Percentiles rank a stretch among this genome's conserved stretches.
These are phyloP conservation scores for Aphidius gifuensis DNA, from an alignment of 1,140 invertebrate genomes.

Conservation along the genomic window DNA sequence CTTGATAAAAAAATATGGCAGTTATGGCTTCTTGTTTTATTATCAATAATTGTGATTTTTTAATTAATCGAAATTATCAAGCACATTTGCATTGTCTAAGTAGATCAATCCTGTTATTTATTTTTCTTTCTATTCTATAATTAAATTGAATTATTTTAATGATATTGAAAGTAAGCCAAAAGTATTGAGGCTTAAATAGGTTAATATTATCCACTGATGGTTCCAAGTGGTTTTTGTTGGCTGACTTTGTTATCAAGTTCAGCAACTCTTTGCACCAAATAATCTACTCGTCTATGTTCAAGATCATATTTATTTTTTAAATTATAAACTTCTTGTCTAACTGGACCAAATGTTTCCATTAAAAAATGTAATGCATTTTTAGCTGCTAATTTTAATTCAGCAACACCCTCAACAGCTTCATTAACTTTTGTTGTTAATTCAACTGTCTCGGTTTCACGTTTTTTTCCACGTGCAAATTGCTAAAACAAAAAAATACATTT, in stretches of 20 bases:
- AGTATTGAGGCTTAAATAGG: too few relatives aligned
- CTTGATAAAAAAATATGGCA: too few relatives aligned
- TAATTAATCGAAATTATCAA: too few relatives aligned
- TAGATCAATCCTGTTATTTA: too few relatives aligned
- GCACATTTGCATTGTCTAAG: too few relatives aligned
- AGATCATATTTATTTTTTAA: conserved; percentile 47
- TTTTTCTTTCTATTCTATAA: too few relatives aligned
- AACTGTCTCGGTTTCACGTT: conserved; percentile 42
- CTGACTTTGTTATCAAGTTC: conserved; percentile 47
- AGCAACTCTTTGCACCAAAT: conserved; percentile 42
- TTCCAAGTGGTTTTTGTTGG: conserved; percentile 23
- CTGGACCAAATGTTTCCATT: conserved; percentile 21
- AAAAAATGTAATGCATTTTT: conserved; percentile 43
- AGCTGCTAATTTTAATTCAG: conserved; percentile 44
- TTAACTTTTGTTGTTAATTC: conserved; percentile 44
- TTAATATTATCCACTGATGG: conserved; percentile 15
- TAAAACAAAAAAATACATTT: conserved; percentile 24
- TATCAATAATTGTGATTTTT: too few relatives aligned
- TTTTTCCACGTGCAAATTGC: conserved; percentile 45
- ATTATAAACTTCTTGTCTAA: conserved; percentile 48
- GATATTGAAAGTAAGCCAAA: too few relatives aligned
- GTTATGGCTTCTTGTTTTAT: too few relatives aligned
- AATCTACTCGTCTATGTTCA: conserved; percentile 47
- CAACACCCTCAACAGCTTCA: conserved; percentile 47
- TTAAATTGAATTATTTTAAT: too few relatives aligned